phyloP scores from a whole-genome alignment of 2,888 invertebrate species.

The Luperina nickerlii region DNA sequence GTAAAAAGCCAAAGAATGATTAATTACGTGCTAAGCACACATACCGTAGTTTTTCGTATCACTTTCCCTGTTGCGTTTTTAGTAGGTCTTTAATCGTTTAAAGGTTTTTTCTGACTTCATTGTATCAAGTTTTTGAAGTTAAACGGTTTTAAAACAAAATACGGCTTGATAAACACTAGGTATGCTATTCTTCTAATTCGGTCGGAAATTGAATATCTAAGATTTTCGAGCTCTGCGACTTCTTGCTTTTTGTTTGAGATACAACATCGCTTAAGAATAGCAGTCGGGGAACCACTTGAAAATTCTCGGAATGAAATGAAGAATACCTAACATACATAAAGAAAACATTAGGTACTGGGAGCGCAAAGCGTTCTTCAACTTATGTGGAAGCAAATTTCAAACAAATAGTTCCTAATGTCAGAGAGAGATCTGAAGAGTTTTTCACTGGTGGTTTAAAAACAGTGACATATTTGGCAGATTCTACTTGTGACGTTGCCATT shows the following conservation, averaged over 20 bases:
- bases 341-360: too few species aligned
- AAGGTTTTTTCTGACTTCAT: constrained; percentile 28
- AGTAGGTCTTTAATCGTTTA: constrained; percentile 22
- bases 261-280: neutral
- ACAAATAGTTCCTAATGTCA: neutral
- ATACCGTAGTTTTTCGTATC: constrained; percentile 45
- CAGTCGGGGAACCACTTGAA: neutral
- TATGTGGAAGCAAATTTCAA: neutral
- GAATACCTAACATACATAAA: too few species aligned
- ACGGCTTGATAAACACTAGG: neutral
- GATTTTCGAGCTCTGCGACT: neutral
- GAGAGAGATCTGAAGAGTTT: neutral
- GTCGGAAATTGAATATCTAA: neutral
- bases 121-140: neutral
- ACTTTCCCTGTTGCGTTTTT: constrained; percentile 57
- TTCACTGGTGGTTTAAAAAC: neutral
- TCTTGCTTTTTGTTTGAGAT: neutral
- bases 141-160: neutral
- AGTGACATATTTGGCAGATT: neutral
- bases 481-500: neutral
- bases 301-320: constrained; percentile 12
- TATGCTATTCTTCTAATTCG: neutral
- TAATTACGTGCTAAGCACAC: constrained; percentile 48
- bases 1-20: constrained; percentile 62
- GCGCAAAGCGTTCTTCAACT: neutral